Conservation (phyloP, 2,113 vertebrate species). For the Mustela nigripes region DNA sequence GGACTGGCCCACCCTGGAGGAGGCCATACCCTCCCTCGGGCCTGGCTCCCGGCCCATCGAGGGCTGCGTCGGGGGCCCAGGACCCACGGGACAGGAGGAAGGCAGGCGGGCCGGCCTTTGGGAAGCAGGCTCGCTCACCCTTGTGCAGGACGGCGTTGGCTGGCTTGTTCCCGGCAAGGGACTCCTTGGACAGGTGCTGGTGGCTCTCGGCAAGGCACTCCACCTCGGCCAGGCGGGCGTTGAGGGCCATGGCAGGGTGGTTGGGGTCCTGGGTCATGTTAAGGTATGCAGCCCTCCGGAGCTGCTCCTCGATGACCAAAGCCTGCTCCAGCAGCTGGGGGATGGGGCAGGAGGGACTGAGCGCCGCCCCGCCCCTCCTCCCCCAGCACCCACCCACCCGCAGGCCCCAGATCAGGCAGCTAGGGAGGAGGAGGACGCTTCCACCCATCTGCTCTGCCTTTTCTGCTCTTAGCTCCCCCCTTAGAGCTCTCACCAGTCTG, state of each 20-base stretch:
- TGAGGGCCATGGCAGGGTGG: slow-evolving; percentile 98
- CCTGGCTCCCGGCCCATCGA: rapidly evolving
- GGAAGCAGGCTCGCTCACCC: slow-evolving; percentile 85
- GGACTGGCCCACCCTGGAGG: not conserved
- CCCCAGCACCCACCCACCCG: not conserved
- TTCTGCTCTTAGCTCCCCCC: rapidly evolving
- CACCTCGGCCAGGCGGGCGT: slow-evolving; percentile 96
- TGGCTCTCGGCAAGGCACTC: slow-evolving; percentile 99
- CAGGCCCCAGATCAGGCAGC: not conserved
- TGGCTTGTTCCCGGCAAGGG: slow-evolving; percentile 97
- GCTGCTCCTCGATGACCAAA: slow-evolving; percentile 98
- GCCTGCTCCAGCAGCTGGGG: slow-evolving; percentile 97
- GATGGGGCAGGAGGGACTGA: too few species aligned
- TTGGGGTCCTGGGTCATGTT: slow-evolving; percentile 98
- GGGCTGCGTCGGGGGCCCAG: rapidly evolving
- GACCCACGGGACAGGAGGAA: rapidly evolving
- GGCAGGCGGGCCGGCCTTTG: rapidly evolving
- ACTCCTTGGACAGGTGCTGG: slow-evolving; percentile 99
- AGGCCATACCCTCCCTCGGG: rapidly evolving
- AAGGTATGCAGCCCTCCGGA: slow-evolving; percentile 96
- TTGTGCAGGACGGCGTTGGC: slow-evolving; percentile 98
- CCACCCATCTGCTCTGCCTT: not conserved
- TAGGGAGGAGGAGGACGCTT: not conserved
- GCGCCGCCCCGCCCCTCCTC: not conserved
- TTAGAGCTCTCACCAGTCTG: not conserved